Evolutionary conservation across 1,140 invertebrate genomes (phyloP).

Genomic region (Phymorhynchus buccinoides): DNA sequence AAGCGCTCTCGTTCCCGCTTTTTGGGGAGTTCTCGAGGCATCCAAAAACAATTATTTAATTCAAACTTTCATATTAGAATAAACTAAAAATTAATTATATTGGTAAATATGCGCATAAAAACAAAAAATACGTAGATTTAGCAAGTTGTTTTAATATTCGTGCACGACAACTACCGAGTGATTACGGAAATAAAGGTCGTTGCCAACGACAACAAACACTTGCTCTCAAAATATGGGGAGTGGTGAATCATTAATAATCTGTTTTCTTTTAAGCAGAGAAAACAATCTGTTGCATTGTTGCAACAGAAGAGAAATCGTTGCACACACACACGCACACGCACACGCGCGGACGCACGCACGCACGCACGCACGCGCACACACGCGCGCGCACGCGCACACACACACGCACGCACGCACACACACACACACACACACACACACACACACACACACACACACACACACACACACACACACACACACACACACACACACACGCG

Average conservation of each 20-base stretch:
- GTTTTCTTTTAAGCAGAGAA: neutral
- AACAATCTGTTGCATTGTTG: neutral
- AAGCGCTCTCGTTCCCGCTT: constrained; percentile 8
- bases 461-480: constrained; percentile 21
- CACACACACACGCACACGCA: neutral
- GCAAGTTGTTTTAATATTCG: neutral
- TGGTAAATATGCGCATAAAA: neutral
- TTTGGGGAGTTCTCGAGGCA: neutral
- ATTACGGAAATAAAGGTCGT: neutral
- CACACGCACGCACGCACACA: constrained; percentile 2
- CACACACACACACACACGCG: constrained; percentile 16
- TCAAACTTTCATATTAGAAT: neutral
- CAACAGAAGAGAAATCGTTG: neutral
- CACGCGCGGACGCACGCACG: too few relatives aligned
- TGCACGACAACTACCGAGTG: neutral
- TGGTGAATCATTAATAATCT: neutral
- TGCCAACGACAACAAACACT: constrained; percentile 35
- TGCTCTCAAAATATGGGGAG: neutral
- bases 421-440: neutral
- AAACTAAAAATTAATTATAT: neutral
- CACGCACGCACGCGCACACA: neutral
- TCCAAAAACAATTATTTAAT: neutral
- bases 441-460: constrained; percentile 9
- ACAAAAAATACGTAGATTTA: neutral
- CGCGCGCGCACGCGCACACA: neutral